phyloP scores from a whole-genome alignment of 1,140 invertebrate species.

The Ceratosolen solmsi region DNA sequence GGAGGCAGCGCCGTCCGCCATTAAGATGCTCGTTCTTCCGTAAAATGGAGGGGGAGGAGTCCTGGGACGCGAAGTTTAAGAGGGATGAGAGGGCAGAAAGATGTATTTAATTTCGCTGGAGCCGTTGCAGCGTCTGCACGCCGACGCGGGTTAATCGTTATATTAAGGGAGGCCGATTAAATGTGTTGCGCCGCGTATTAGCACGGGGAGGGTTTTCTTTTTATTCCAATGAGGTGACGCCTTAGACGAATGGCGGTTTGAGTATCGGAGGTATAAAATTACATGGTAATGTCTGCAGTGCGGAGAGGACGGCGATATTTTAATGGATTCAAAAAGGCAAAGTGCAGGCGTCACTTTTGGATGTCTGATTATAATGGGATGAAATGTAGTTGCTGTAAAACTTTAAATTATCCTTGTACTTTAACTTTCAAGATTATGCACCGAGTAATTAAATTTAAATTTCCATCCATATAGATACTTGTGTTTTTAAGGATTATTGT shows the following conservation, averaged over 20 bases:
- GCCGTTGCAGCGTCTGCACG: neutral
- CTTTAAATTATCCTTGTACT: slow-evolving; percentile 20
- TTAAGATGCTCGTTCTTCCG: slow-evolving; percentile 68
- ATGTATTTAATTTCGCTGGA: slow-evolving; percentile 45
- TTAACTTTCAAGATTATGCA: neutral
- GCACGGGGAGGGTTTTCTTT: slow-evolving; percentile 13
- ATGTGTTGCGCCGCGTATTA: neutral
- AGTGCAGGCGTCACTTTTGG: neutral
- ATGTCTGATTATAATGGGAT: slow-evolving; percentile 7
- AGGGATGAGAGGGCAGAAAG: slow-evolving; percentile 33
- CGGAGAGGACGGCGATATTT: neutral
- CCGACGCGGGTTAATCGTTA: slow-evolving; percentile 31
- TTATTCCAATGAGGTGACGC: neutral
- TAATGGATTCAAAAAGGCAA: slow-evolving; percentile 20
- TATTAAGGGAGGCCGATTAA: slow-evolving; percentile 25
- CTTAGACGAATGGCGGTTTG: neutral
- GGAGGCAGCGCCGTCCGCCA: slow-evolving; percentile 53
- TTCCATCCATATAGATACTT: neutral
- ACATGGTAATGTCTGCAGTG: neutral
- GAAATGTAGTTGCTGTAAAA: slow-evolving; percentile 10
- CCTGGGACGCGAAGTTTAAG: no score
- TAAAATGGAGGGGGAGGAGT: slow-evolving; percentile 55
- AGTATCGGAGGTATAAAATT: neutral
- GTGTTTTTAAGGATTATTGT: neutral
- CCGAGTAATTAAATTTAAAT: slow-evolving; percentile 14